These are phyloP conservation scores for Caenorhabditis sp. DNA, from an alignment of 2,888 invertebrate species.

Conservation along the genomic window DNA sequence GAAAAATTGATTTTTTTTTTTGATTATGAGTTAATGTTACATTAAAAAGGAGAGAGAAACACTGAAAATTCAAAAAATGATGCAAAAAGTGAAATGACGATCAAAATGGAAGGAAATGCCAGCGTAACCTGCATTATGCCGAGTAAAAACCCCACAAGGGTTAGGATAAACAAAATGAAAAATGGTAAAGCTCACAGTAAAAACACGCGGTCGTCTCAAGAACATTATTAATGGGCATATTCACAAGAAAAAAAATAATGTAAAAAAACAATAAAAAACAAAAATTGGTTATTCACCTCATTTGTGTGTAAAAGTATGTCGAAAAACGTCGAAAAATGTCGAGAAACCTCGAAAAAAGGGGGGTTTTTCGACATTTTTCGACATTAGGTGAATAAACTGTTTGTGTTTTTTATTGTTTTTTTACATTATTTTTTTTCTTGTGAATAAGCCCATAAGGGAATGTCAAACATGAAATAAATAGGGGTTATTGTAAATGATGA, in stretches of 20 bases:
- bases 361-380: too few relatives aligned
- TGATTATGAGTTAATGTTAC: neutral
- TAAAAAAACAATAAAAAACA: too few relatives aligned
- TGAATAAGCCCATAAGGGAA: neutral
- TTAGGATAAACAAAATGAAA: neutral
- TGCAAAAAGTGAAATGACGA: neutral
- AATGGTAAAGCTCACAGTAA: constrained; percentile 33
- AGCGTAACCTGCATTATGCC: neutral
- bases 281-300: too few relatives aligned
- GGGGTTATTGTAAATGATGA: neutral
- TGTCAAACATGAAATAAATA: neutral
- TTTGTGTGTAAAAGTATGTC: too few relatives aligned
- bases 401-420: too few relatives aligned
- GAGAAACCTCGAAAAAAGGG: too few relatives aligned
- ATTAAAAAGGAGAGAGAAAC: neutral
- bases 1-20: neutral
- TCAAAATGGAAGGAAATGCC: neutral
- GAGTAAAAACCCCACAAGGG: constrained; percentile 3
- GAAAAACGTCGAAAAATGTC: too few relatives aligned
- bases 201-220: constrained; percentile 15
- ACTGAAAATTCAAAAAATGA: neutral
- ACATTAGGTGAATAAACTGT: too few relatives aligned
- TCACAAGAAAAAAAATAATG: neutral
- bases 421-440: too few relatives aligned
- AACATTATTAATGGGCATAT: too few relatives aligned